These are phyloP conservation scores for Phylloscopus whistleri DNA, from an alignment of 2,113 vertebrate genomes.

Conservation along the genomic window DNA sequence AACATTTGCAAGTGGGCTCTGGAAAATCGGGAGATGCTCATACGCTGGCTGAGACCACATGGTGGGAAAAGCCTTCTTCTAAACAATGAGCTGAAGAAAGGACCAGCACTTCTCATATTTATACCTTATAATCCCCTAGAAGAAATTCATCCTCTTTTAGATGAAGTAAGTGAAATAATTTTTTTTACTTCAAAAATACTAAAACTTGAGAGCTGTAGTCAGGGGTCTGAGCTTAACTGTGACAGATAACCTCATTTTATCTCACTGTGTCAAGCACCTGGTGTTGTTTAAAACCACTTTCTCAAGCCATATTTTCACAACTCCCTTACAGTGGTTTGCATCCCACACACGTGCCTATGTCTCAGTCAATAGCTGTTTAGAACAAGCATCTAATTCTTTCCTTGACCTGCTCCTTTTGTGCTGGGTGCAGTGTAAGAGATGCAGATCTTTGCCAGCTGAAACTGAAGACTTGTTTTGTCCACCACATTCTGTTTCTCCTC, in stretches of 20 bases:
- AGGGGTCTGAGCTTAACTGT: background rate
- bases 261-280: background rate
- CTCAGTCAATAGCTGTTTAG: background rate
- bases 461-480: background rate
- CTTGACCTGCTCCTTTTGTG: background rate
- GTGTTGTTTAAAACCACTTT: background rate
- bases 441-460: background rate
- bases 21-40: conserved; percentile 81
- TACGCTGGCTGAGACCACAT: conserved; percentile 89
- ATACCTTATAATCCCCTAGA: conserved; percentile 86
- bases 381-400: background rate
- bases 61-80: conserved; percentile 90
- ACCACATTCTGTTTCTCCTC: background rate
- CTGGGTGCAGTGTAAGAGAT: background rate
- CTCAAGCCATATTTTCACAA: background rate
- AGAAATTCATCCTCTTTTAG: conserved; percentile 75
- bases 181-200: background rate
- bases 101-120: conserved; percentile 91
- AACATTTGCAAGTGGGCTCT: conserved; percentile 90
- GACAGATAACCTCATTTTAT: background rate
- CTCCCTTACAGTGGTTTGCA: background rate
- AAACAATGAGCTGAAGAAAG: conserved; percentile 89
- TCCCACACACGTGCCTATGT: background rate
- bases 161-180: conserved; percentile 79
- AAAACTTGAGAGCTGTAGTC: background rate